Percentiles rank a stretch among this genome's conserved stretches.
Conservation (phyloP, 2,797 vertebrate species). For the Sarcoramphus papa region DNA sequence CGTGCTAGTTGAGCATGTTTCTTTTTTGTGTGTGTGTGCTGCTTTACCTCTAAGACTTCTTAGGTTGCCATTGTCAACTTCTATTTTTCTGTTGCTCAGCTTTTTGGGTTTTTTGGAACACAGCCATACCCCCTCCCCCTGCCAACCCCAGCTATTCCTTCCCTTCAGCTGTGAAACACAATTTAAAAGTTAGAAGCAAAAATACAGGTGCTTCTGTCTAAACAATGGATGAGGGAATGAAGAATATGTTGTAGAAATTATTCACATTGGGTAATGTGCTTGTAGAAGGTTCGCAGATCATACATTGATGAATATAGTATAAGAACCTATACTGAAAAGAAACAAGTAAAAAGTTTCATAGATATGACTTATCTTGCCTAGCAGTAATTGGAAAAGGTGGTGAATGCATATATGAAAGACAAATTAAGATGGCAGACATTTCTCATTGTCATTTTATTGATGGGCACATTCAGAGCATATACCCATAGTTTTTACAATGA, state of each 20-base stretch:
- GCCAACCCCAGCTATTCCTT: background rate
- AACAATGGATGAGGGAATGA: background rate
- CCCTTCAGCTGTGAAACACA: background rate
- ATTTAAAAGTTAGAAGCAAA: background rate
- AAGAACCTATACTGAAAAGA: background rate
- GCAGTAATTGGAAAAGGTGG: background rate
- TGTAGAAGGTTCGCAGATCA: background rate
- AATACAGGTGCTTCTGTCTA: background rate
- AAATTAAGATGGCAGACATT: background rate
- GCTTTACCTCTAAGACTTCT: background rate
- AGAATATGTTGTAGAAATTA: background rate
- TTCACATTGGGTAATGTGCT: background rate
- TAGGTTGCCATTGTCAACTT: background rate
- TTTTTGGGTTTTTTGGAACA: background rate
- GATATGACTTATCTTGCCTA: background rate
- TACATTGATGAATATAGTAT: background rate
- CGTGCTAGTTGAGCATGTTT: background rate
- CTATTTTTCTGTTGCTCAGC: background rate
- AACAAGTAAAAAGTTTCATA: background rate
- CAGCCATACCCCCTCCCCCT: accelerated
- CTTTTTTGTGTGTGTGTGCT: background rate
- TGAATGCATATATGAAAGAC: background rate
- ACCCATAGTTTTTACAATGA: background rate
- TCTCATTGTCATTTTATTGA: background rate
- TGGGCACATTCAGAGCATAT: background rate